Conservation (phyloP, 2,113 vertebrate genomes). For the Eretmochelys imbricata region DNA sequence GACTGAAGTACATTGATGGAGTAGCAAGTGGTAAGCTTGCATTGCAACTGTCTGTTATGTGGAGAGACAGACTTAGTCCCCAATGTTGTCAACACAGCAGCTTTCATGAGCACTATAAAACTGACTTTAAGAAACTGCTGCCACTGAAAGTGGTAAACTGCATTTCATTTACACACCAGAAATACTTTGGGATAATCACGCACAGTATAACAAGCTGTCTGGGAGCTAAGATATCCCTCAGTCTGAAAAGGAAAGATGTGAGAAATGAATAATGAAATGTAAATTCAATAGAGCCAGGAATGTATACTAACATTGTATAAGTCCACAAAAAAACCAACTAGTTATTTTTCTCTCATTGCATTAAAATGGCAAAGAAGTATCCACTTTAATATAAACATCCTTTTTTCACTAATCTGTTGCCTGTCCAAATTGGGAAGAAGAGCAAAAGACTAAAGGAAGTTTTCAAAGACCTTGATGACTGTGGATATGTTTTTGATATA, state of each 20-base stretch:
- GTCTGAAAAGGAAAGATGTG: neutral
- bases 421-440: slow-evolving; percentile 1
- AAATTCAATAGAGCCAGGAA: neutral
- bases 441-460: slow-evolving; percentile 38
- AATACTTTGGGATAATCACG: neutral
- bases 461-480: slow-evolving; percentile 27
- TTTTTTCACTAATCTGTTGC: slow-evolving; percentile 35
- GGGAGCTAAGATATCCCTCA: neutral
- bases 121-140: neutral
- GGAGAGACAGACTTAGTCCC: neutral
- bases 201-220: neutral
- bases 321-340: neutral
- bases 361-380: slow-evolving; percentile 31
- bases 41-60: neutral
- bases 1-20: neutral
- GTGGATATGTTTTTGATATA: slow-evolving; percentile 8
- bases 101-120: neutral
- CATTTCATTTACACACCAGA: neutral
- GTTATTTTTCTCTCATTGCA: slow-evolving; percentile 1
- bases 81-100: neutral
- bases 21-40: neutral
- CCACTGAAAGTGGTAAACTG: neutral
- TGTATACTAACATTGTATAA: neutral
- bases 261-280: slow-evolving; percentile 17
- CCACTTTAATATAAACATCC: slow-evolving; percentile 35